These are phyloP conservation scores for Melanerpes aurifrons DNA, from an alignment of 2,113 vertebrate genomes.

Conservation along the genomic window DNA sequence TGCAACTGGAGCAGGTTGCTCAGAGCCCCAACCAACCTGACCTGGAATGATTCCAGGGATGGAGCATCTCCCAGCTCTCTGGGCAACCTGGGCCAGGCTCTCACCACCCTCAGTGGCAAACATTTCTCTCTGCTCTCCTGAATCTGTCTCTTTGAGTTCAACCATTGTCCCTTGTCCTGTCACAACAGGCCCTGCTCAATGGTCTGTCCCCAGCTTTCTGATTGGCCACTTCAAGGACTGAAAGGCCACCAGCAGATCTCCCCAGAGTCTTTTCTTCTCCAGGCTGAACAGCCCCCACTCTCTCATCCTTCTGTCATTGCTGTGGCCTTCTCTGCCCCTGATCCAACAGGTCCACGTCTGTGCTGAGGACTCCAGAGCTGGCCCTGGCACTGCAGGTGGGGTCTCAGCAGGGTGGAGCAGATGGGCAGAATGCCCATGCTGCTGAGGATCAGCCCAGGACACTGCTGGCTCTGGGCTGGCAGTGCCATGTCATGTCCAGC, in stretches of 20 bases:
- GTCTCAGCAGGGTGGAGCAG: neutral
- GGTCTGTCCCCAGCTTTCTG: too few relatives aligned
- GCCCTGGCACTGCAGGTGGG: neutral
- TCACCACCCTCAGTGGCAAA: too few relatives aligned
- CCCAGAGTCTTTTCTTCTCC: neutral
- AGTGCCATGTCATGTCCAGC: neutral
- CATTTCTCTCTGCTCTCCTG: too few relatives aligned
- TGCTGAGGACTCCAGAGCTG: neutral
- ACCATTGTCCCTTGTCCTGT: too few relatives aligned
- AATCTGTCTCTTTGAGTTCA: too few relatives aligned
- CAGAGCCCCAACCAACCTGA: neutral
- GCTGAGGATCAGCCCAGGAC: neutral
- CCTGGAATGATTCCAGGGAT: neutral
- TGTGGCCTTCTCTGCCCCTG: too few relatives aligned
- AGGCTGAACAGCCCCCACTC: too few relatives aligned
- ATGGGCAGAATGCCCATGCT: neutral
- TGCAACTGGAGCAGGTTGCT: neutral
- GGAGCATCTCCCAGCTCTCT: neutral
- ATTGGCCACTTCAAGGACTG: too few relatives aligned
- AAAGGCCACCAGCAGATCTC: neutral
- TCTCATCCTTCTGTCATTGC: neutral
- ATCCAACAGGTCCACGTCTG: too few relatives aligned
- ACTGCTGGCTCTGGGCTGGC: neutral
- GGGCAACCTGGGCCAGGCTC: neutral
- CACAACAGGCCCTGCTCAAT: too few relatives aligned